Evolutionary conservation across 2,888 invertebrate genomes (phyloP).

Genomic region (Philereme vetulata): DNA sequence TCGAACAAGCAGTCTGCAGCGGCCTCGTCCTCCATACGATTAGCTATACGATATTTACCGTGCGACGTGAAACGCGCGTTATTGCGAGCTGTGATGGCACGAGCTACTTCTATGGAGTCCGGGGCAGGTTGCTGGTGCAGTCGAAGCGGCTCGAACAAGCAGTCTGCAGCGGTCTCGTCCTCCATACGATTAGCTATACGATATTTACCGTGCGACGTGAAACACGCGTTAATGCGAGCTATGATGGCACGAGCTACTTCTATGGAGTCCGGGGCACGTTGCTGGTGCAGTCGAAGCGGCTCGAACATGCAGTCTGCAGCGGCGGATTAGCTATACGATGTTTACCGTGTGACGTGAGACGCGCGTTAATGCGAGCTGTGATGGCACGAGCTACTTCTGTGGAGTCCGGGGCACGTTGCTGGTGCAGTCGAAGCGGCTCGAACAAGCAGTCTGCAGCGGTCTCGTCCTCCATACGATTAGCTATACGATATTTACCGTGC

Average conservation of each 20-base stretch:
- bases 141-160: conserved; percentile 76
- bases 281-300: conserved; percentile 72
- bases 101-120: conserved; percentile 71
- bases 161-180: conserved; percentile 72
- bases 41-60: conserved; percentile 74
- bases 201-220: conserved; percentile 67
- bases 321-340: conserved; percentile 75
- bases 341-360: conserved; percentile 73
- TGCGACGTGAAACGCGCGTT: conserved; percentile 73
- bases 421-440: conserved; percentile 72
- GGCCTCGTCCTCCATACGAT: no score
- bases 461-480: conserved; percentile 78
- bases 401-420: conserved; percentile 75
- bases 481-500: conserved; percentile 61
- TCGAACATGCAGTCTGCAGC: conserved; percentile 75
- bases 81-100: conserved; percentile 72
- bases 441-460: conserved; percentile 71
- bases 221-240: conserved; percentile 70
- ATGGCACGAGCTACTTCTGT: conserved; percentile 73
- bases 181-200: conserved; percentile 73
- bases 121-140: conserved; percentile 74
- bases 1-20: conserved; percentile 75
- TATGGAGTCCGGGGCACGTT: conserved; percentile 71
- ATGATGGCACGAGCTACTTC: conserved; percentile 74
- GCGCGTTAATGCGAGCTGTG: conserved; percentile 71